A percentile compares a stretch with the other conserved stretches of the same genome.
Evolutionary conservation across 2,113 vertebrate species (phyloP).

Genomic region (Ptychochromis oligacanthus): DNA sequence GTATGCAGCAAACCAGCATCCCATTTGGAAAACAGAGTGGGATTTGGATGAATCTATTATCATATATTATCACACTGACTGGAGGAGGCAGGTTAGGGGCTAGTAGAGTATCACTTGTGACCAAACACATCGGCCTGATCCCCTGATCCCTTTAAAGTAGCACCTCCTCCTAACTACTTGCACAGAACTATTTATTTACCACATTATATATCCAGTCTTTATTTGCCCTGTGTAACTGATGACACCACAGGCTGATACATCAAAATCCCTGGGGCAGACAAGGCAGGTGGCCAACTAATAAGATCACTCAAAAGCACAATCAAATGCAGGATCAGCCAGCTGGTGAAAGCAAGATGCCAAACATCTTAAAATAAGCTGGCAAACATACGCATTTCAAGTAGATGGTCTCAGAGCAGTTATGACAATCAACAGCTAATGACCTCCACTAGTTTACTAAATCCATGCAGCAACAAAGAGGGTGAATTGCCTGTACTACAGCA

Average conservation of each 20-base stretch:
- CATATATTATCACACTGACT: background rate
- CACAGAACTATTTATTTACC: background rate
- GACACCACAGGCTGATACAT: background rate
- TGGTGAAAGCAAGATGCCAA: background rate
- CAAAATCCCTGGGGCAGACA: no score
- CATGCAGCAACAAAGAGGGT: background rate
- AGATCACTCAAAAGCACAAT: background rate
- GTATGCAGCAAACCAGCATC: background rate
- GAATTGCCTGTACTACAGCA: background rate
- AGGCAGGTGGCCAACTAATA: background rate
- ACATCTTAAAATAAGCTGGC: constrained; percentile 2
- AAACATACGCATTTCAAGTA: background rate
- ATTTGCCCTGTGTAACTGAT: background rate
- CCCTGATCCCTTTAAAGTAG: background rate
- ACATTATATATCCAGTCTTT: background rate
- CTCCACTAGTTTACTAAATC: background rate
- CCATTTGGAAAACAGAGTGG: background rate
- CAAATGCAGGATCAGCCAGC: background rate
- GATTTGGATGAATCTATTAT: background rate
- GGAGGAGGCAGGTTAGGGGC: background rate
- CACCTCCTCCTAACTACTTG: background rate
- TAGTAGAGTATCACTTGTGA: background rate
- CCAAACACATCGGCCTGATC: constrained; percentile 6
- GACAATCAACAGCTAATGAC: background rate
- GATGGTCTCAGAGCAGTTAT: background rate